Conservation (phyloP, 2,113 vertebrate genomes). For the Rhynchopsitta pachyrhyncha region DNA sequence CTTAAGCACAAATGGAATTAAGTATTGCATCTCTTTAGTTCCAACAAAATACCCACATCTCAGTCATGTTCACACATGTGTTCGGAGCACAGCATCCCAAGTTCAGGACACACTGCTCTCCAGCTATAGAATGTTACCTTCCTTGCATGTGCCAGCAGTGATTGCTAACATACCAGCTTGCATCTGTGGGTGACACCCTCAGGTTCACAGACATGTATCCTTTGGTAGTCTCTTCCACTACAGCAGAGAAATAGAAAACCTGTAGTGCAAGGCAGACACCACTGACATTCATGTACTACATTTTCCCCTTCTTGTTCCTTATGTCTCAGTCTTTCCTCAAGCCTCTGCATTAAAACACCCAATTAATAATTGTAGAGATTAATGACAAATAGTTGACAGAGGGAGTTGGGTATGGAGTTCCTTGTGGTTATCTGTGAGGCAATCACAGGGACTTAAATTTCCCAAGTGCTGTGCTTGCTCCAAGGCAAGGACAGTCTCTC, state of each 20-base stretch:
- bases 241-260: background rate
- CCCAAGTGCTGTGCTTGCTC: background rate
- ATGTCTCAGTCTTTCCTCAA: background rate
- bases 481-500: background rate
- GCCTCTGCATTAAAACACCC: background rate
- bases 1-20: background rate
- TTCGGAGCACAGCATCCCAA: background rate
- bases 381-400: background rate
- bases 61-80: rapidly evolving
- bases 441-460: background rate
- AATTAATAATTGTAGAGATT: background rate
- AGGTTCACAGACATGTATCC: background rate
- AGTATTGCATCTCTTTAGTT: background rate
- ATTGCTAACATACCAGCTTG: background rate
- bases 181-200: background rate
- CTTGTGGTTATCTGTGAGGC: background rate
- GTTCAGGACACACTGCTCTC: background rate
- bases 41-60: background rate
- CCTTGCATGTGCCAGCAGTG: background rate
- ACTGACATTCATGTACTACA: background rate
- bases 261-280: background rate
- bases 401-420: background rate
- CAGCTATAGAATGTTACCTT: background rate
- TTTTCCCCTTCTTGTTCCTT: background rate
- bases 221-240: background rate